Percentiles rank a stretch among this genome's conserved stretches.
Conservation (phyloP, 2,113 vertebrate species). For the Clarias batrachus region DNA sequence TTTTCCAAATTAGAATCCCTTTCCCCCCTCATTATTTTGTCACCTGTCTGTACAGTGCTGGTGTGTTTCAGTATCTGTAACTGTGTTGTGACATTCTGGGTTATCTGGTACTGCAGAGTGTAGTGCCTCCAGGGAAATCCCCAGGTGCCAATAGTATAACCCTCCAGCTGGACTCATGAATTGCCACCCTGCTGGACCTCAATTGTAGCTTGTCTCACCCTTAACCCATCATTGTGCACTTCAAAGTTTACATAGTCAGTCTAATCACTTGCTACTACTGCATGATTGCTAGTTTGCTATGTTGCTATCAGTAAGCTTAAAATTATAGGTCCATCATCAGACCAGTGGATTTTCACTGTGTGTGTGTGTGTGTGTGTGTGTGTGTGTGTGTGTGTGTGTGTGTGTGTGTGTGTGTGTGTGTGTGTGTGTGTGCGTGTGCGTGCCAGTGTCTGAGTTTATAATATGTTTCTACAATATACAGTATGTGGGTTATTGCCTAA, state of each 20-base stretch:
- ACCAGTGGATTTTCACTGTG: slow-evolving; percentile 5
- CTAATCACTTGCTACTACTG: slow-evolving; percentile 34
- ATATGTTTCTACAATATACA: neutral
- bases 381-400: neutral
- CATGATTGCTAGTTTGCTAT: slow-evolving; percentile 35
- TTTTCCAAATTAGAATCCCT: neutral
- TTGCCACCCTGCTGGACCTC: slow-evolving; percentile 46
- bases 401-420: neutral
- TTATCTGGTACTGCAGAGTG: slow-evolving; percentile 28
- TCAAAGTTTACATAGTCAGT: slow-evolving; percentile 48
- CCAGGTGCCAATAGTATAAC: slow-evolving; percentile 31
- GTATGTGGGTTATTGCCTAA: neutral
- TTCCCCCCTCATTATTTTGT: neutral
- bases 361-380: neutral
- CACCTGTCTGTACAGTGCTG: neutral
- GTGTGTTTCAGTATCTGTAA: slow-evolving; percentile 9
- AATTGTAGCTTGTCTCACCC: slow-evolving; percentile 30
- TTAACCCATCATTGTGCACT: slow-evolving; percentile 42
- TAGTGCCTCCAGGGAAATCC: slow-evolving; percentile 38
- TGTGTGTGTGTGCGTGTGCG: neutral
- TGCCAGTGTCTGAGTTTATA: neutral
- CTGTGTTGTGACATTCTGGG: neutral
- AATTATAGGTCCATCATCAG: slow-evolving; percentile 27
- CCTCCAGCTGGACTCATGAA: slow-evolving; percentile 43
- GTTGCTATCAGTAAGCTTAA: slow-evolving; percentile 31